Evolutionary conservation across 2,797 vertebrate species (phyloP).

Genomic region (Acipenser oxyrinchus): DNA sequence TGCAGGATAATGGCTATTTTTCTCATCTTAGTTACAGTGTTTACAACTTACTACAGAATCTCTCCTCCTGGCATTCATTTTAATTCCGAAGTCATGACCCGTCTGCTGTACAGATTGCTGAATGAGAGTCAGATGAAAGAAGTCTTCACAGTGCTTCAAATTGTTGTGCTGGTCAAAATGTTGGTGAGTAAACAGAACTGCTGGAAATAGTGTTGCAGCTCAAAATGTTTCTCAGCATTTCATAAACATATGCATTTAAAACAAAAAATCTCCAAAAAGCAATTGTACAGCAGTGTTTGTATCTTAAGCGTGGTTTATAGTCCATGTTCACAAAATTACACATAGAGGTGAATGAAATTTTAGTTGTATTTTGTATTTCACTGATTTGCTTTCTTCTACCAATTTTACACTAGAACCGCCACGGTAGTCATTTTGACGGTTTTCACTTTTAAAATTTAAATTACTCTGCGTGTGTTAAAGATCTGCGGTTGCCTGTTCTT

Average conservation of each 20-base stretch:
- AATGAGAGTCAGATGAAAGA: constrained; percentile 59
- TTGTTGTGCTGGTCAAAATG: constrained; percentile 40
- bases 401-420: too few species aligned
- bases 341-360: too few species aligned
- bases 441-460: too few species aligned
- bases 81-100: constrained; percentile 53
- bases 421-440: too few species aligned
- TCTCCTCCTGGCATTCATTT: constrained; percentile 65
- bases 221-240: too few species aligned
- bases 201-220: not conserved
- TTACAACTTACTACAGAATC: constrained; percentile 69
- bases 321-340: too few species aligned
- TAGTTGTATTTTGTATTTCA: too few species aligned
- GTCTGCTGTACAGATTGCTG: constrained; percentile 69
- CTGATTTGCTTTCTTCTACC: too few species aligned
- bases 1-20: not conserved
- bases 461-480: too few species aligned
- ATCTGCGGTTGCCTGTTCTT: too few species aligned
- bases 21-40: constrained; percentile 60
- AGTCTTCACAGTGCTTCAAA: constrained; percentile 58
- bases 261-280: not conserved
- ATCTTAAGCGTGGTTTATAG: not conserved
- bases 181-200: constrained; percentile 37
- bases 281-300: not conserved
- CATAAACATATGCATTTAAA: not conserved